Conservation (phyloP, 2,888 invertebrate genomes). For the Acleris literana region DNA sequence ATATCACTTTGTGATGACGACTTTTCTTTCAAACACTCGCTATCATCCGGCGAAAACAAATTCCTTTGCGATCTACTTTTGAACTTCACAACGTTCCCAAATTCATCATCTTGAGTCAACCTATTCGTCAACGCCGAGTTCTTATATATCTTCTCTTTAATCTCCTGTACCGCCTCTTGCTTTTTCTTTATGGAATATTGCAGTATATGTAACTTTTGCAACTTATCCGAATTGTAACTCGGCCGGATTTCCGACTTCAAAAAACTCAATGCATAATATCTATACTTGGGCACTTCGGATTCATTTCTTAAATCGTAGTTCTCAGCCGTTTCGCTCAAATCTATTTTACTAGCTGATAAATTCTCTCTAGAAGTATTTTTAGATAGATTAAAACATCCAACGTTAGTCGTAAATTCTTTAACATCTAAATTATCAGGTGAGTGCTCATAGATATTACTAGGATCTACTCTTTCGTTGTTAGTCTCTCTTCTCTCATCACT, state of each 20-base stretch:
- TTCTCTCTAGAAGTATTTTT: constrained; percentile 64
- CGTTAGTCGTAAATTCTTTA: constrained; percentile 60
- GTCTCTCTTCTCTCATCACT: constrained; percentile 51
- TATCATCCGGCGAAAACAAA: constrained; percentile 66
- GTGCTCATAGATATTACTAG: constrained; percentile 72
- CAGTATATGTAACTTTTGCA: constrained; percentile 87
- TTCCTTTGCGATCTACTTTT: constrained; percentile 67
- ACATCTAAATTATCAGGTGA: constrained; percentile 72
- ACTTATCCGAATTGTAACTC: constrained; percentile 88
- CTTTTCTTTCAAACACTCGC: constrained; percentile 53
- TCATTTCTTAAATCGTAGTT: constrained; percentile 74
- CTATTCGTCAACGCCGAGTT: constrained; percentile 68
- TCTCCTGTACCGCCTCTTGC: constrained; percentile 84
- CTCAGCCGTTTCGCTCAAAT: constrained; percentile 78
- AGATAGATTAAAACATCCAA: constrained; percentile 60
- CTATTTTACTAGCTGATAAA: constrained; percentile 63
- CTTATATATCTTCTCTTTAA: constrained; percentile 75
- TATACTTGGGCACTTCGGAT: constrained; percentile 66
- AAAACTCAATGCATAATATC: constrained; percentile 78
- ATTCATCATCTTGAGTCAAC: constrained; percentile 52
- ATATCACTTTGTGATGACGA: constrained; percentile 59
- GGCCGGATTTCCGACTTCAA: constrained; percentile 85
- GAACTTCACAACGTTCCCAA: constrained; percentile 53
- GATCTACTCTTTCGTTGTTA: constrained; percentile 48
- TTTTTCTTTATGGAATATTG: constrained; percentile 89